A percentile compares a stretch with the other conserved stretches of the same genome.
phyloP scores from a whole-genome alignment of 2,888 invertebrate genomes.

The Dryococelus australis region DNA sequence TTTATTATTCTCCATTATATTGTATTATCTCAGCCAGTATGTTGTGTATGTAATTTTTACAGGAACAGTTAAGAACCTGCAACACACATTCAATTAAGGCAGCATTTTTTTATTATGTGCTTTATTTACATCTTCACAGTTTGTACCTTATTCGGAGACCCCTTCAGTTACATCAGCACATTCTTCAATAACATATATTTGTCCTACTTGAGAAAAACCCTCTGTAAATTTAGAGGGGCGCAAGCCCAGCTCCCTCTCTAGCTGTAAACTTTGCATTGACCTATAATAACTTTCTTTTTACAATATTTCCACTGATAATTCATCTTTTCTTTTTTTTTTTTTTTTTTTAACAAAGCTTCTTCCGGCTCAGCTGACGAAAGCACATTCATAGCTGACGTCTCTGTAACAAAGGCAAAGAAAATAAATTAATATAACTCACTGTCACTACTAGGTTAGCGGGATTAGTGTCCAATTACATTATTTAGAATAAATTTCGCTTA shows the following conservation, averaged over 20 bases:
- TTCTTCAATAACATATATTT: no score
- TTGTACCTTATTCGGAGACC: background rate
- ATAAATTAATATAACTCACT: background rate
- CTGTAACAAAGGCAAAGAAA: background rate
- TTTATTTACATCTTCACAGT: no score
- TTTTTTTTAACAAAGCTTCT: background rate
- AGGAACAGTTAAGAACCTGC: no score
- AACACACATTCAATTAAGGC: no score
- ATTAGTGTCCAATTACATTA: background rate
- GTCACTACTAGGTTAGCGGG: background rate
- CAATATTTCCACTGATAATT: background rate
- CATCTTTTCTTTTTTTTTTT: background rate
- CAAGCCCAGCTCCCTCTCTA: no score
- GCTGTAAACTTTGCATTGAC: background rate
- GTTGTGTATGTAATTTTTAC: no score
- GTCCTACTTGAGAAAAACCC: background rate
- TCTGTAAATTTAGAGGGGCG: conserved; percentile 3
- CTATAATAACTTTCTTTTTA: background rate
- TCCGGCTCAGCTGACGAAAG: background rate
- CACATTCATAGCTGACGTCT: background rate
- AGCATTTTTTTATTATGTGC: no score
- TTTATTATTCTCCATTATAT: no score
- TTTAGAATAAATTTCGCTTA: background rate
- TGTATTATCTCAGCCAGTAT: no score
- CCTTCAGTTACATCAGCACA: no score